Conservation (phyloP, 2,113 vertebrate genomes). For the Oncorhynchus nerka region DNA sequence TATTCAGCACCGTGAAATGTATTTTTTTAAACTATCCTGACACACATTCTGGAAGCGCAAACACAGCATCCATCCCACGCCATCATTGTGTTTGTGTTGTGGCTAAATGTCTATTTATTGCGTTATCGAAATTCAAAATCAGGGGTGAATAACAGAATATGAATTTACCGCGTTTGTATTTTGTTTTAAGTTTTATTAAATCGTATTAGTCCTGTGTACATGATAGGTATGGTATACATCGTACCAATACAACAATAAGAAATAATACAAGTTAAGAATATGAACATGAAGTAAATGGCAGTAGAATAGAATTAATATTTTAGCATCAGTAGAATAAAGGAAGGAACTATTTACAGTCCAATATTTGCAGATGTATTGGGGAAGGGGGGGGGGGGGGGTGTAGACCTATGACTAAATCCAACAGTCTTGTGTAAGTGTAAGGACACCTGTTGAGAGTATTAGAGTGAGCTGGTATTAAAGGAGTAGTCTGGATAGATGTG, state of each 20-base stretch:
- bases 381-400: too few species aligned
- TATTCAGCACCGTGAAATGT: not conserved
- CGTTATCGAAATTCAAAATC: conserved; percentile 21
- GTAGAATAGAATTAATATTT: too few species aligned
- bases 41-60: conserved; percentile 9
- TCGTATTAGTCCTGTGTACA: not conserved
- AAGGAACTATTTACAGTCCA: too few species aligned
- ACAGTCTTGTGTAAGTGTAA: not conserved
- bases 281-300: too few species aligned
- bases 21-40: not conserved
- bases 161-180: not conserved
- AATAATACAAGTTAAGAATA: too few species aligned
- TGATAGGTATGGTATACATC: too few species aligned
- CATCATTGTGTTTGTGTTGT: not conserved
- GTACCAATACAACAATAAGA: too few species aligned
- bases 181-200: not conserved
- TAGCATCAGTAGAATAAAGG: too few species aligned
- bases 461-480: not conserved
- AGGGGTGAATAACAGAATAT: not conserved
- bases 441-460: not conserved
- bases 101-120: not conserved
- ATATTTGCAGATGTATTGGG: too few species aligned
- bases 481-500: not conserved
- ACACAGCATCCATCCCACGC: conserved; percentile 9
- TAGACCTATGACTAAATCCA: conserved; percentile 4